Percentiles rank a stretch among this genome's conserved stretches.
Conservation (phyloP, 1,140 invertebrate genomes). For the Drosophila willistoni region DNA sequence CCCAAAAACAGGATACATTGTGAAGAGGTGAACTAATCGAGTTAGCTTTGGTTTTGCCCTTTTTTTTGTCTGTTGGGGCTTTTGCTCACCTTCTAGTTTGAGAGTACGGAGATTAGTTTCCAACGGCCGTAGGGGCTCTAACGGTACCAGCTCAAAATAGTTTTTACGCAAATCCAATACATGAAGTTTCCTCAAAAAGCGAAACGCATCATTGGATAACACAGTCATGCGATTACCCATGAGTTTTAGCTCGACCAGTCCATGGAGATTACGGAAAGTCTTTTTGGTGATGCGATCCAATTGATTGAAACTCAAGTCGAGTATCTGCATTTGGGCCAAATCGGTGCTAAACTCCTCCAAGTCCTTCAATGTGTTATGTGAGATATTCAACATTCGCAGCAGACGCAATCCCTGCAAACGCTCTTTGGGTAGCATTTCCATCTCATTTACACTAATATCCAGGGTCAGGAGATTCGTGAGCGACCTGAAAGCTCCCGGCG, state of each 20-base stretch:
- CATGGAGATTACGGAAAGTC: constrained; percentile 89
- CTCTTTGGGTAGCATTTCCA: constrained; percentile 93
- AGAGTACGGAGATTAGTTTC: constrained; percentile 92
- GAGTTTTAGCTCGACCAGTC: constrained; percentile 90
- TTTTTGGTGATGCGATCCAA: constrained; percentile 90
- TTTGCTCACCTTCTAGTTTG: constrained; percentile 88
- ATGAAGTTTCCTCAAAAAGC: constrained; percentile 90
- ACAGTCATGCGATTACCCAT: constrained; percentile 92
- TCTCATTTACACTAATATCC: constrained; percentile 92
- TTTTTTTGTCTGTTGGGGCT: neutral
- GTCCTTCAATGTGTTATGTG: constrained; percentile 91
- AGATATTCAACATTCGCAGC: constrained; percentile 90
- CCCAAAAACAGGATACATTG: neutral
- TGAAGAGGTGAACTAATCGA: neutral
- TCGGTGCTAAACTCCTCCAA: constrained; percentile 93
- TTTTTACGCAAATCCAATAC: constrained; percentile 93
- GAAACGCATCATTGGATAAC: constrained; percentile 91
- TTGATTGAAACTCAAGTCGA: constrained; percentile 93
- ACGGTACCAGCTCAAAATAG: constrained; percentile 91
- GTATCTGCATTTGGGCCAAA: constrained; percentile 89
- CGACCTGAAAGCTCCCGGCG: constrained; percentile 92
- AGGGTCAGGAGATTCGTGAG: constrained; percentile 90
- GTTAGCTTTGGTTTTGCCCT: constrained; percentile 13
- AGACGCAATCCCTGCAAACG: constrained; percentile 90
- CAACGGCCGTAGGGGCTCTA: constrained; percentile 89